Percentiles rank a stretch among this genome's conserved stretches.
Conservation (phyloP, 2,888 invertebrate species). For the Phalera bucephala region DNA sequence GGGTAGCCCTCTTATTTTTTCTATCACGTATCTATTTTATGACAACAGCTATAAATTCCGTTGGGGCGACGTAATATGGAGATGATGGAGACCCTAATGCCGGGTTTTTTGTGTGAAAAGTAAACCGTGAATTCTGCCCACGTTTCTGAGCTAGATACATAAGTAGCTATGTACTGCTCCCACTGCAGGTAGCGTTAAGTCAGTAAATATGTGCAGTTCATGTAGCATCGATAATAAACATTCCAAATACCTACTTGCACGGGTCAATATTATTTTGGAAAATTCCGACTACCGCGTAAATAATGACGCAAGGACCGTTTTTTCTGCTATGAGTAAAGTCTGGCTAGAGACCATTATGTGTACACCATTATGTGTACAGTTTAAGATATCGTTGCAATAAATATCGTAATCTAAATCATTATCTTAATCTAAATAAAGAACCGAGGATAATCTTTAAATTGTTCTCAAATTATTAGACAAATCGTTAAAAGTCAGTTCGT, state of each 20-base stretch:
- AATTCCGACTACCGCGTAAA: constrained; percentile 2
- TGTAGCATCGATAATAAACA: constrained; percentile 23
- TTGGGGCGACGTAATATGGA: constrained; percentile 36
- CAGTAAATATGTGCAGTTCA: constrained; percentile 28
- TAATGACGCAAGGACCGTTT: neutral
- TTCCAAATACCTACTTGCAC: constrained; percentile 7
- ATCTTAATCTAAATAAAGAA: no score
- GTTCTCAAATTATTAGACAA: no score
- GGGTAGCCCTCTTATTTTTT: constrained; percentile 50
- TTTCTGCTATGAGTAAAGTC: no score
- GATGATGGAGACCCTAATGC: constrained; percentile 32
- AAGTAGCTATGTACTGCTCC: constrained; percentile 14
- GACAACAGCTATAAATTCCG: constrained; percentile 52
- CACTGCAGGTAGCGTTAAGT: constrained; percentile 24
- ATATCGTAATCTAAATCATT: no score
- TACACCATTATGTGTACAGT: no score
- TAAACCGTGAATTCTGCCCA: constrained; percentile 35
- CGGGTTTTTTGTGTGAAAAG: constrained; percentile 42
- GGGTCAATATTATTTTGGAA: constrained; percentile 7
- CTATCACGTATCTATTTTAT: constrained; percentile 57
- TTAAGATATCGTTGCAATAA: no score
- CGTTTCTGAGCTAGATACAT: constrained; percentile 35
- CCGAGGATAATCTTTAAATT: no score
- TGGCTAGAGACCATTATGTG: no score
- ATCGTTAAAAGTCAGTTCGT: no score